Evolutionary conservation across 2,113 vertebrate species (phyloP), one percentile per base, ranked within the genome.

Genomic region (Equus przewalskii): DNA sequence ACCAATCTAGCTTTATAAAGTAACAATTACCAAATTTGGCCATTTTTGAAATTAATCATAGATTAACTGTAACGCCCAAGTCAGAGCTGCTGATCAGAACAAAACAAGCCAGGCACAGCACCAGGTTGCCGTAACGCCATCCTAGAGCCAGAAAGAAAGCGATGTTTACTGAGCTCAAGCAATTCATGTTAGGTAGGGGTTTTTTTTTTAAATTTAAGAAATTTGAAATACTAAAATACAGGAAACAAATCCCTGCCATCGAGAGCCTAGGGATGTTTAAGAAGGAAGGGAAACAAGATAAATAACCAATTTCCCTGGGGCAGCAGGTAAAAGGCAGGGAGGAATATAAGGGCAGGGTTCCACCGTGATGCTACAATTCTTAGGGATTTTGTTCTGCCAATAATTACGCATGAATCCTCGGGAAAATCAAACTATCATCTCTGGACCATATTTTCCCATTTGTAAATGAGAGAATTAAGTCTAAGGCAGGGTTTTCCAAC

Each of bases 1-100:
- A 72, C 82, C 93, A 92, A 92, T 73, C 46, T 15, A 70, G 70
- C 76, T 93, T 89, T 97, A 82, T 89, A 79, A 91, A 95, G 92
- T 97, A 95, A 97, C 91, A 86, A 36, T 97, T 54, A 96, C 85
- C 82, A 89, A 78, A 93, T 93, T 46, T 89, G 81, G 56, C 83
- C 81, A 56, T 93, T 97, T 94, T 96, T 70, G 1, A 16, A 88
- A 92, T 84, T 78, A 75, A 94, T 94, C 93, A 36, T 86, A 94
- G 73, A 93, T 95, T 91, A 89, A 64, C 36, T 96, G 28, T 78
- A 96, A 95, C 92, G 86, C 36, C 62, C 78, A 87, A 86, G 36
- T 94, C 75, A 72, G 49, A 91, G 88, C 91, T 89, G 41, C 51
- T 44, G 10, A 87, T 87, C 7, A 65, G 70, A 72, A 82, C 28